phyloP scores from a whole-genome alignment of 2,797 vertebrate species.

The Amphiprion clarkii region DNA sequence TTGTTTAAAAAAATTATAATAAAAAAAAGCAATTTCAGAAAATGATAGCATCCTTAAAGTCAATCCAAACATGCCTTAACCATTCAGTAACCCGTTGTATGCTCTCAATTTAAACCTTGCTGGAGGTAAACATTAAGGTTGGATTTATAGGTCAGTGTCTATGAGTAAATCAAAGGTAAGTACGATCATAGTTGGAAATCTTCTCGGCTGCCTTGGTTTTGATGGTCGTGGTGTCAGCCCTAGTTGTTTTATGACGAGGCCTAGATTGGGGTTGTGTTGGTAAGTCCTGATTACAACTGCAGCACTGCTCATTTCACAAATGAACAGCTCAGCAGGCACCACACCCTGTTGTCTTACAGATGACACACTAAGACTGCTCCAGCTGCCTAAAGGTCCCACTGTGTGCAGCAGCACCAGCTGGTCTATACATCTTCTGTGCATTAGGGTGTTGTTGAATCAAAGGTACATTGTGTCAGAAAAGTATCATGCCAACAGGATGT shows the following conservation, averaged over 20 bases:
- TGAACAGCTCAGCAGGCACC: constrained; percentile 69
- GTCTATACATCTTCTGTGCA: constrained; percentile 43
- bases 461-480: no score
- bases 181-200: constrained; percentile 41
- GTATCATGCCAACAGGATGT: no score
- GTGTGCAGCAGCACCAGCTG: constrained; percentile 57
- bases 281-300: constrained; percentile 71
- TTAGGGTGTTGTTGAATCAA: constrained; percentile 27
- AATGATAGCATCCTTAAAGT: not conserved
- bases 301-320: constrained; percentile 75
- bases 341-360: constrained; percentile 44
- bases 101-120: constrained; percentile 21
- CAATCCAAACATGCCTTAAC: not conserved
- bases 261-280: constrained; percentile 62
- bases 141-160: constrained; percentile 35
- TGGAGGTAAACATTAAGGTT: constrained; percentile 19
- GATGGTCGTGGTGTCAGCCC: constrained; percentile 47
- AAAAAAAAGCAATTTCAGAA: not conserved
- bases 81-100: not conserved
- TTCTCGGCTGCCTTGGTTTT: constrained; percentile 50
- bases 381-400: constrained; percentile 31
- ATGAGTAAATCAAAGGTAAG: not conserved
- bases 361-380: constrained; percentile 34
- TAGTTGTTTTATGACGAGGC: constrained; percentile 69
- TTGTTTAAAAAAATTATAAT: not conserved